Base-by-base conservation (phyloP, 1,140 invertebrate genomes). In the Diuraphis noxia region DNA sequence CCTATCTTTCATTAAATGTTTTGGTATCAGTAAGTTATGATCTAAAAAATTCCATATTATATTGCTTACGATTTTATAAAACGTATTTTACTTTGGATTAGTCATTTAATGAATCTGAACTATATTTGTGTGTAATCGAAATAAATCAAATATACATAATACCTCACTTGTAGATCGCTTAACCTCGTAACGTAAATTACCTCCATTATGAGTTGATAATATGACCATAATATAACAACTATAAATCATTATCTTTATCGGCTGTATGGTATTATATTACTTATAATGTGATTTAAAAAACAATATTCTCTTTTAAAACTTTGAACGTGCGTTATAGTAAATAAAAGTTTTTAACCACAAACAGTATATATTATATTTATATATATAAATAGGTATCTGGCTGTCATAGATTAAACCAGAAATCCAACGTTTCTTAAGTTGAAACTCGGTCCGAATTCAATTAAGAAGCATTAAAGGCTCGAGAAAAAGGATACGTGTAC, bases 401-500 rank as follows among this genome's bases (percentile, higher is more conserved):
- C 63, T 19, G 49, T 41, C 56, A 41, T 41, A 88, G 87, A 77
- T 63, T 88, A 88, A 88, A 88, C 40, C 87, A 34, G 63, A 88
- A 88, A 88, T 77, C 87, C 56, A 30, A 30, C 56, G 25, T 88
- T 72, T 34, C 87, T 34, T 34, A 56, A 41, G 56, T n/a, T 25
- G 19, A 43, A 41, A 88, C 9, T 88, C 87, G 2, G 38, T 0
- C 52, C 38, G 30, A 88, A 88, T 88, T 88, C 87, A 88, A 88
- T 88, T 88, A 88, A 88, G n/a, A 88, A 72, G 56, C 63, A 88
- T 77, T 88, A 88, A 88, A 88, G 56, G 63, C 63, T 88, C 13
- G 41, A 19, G 56, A 72, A 88, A 6, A n/a, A 41, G 17, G 38
- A 49, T 52, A 86, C 46, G 85, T 52, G 43, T 21, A 25, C 46